Base-by-base conservation (phyloP, 2,113 vertebrate genomes). In the Gorsachius goisagi region DNA sequence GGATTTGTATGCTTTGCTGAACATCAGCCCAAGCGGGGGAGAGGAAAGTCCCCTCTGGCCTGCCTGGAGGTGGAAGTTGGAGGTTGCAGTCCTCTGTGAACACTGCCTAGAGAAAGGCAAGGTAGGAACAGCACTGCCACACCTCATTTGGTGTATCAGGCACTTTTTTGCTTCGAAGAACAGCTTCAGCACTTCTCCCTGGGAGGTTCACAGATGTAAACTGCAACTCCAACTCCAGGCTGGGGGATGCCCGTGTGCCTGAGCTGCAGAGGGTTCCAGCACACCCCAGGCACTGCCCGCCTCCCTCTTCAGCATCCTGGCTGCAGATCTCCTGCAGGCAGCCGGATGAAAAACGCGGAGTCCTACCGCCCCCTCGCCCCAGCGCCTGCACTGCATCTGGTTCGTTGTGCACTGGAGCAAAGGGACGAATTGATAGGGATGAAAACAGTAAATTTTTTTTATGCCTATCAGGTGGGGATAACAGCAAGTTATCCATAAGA, bases 171-270 rank as follows among this genome's bases (percentile, higher is more conserved):
- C 33, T 66, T 26, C 11, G 18, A 87, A 45, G 58, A 72, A 27
- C 13, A 60, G 23, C 39, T 69, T 59, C 68, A 73, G 47, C 33
- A 44, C 9, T 33, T 72, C 30, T 64, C 20, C 23, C 63, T 45
- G 15, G 4, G 13, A 47, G 4, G 30, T 26, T 66, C 45, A 39
- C 37, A 56, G 35, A 12, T 7, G 5, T 2, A 13, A 83, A 35
- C 22, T 26, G 28, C n/a, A 21, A 2, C 9, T 44, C 60, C 13
- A 12, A n/a, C 41, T 26, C 28, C 33, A 27, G 28, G 15, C 0
- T 56, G 5, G 2, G 1, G 68, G 10, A 37, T 8, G 19, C 6
- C 9, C 5, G 2, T 2, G 5, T 28, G 16, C 9, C 45, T 14
- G 44, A 79, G 62, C 44, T 41, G 5, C 0, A n/a, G 26, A 41